These are phyloP conservation scores for Kuschelorhynchus macadamiae DNA, from an alignment of 2,888 invertebrate species.

Conservation along the genomic window DNA sequence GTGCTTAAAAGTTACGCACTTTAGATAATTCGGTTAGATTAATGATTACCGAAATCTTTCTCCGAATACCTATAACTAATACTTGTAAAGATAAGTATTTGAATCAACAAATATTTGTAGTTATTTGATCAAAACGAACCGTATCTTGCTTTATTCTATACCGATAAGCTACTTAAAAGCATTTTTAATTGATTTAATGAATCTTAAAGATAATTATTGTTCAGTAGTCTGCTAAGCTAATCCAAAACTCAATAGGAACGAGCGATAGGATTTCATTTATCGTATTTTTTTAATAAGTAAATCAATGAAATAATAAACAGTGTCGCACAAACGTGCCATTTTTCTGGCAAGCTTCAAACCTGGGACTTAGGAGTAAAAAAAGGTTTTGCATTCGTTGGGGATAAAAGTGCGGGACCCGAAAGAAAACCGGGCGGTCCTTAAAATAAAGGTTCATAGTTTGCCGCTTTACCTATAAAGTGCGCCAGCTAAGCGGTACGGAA, in stretches of 20 bases:
- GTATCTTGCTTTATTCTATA: constrained; percentile 20
- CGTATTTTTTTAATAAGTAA: too few relatives aligned
- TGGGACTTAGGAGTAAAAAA: too few relatives aligned
- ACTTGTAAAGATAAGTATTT: constrained; percentile 25
- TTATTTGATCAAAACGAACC: constrained; percentile 20
- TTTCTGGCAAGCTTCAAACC: too few relatives aligned
- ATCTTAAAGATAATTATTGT: constrained; percentile 7
- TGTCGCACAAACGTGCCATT: too few relatives aligned
- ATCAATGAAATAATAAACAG: too few relatives aligned
- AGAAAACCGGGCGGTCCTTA: too few relatives aligned
- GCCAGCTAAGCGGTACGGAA: too few relatives aligned
- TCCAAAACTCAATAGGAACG: constrained; percentile 12
- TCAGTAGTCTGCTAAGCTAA: constrained; percentile 15
- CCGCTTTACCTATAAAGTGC: too few relatives aligned
- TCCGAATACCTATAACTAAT: constrained; percentile 19
- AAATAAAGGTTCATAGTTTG: too few relatives aligned
- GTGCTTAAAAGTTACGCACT: constrained; percentile 27
- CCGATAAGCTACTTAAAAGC: constrained; percentile 25
- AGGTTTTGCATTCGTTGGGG: too few relatives aligned
- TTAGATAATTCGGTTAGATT: constrained; percentile 38
- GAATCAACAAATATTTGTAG: constrained; percentile 28
- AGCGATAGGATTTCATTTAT: too few relatives aligned
- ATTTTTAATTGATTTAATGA: constrained; percentile 24
- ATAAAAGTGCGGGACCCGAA: too few relatives aligned
- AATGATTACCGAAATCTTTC: constrained; percentile 44